Percentiles rank a stretch among this genome's conserved stretches.
phyloP scores from a whole-genome alignment of 2,113 vertebrate species.

The Columbina picui region DNA sequence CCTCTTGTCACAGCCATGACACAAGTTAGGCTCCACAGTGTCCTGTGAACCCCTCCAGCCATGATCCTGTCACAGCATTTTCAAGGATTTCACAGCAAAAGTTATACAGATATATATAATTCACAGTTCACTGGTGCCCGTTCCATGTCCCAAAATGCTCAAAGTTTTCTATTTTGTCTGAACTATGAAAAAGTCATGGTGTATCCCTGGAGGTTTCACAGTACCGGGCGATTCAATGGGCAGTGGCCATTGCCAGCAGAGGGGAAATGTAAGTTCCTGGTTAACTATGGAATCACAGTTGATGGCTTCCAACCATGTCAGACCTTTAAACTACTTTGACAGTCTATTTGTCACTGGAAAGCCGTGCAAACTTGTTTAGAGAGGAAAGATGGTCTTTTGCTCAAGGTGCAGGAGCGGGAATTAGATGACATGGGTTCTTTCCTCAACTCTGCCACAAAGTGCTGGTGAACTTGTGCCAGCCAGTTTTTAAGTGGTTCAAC shows the following conservation, averaged over 20 bases:
- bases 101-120: background rate
- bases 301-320: conserved; percentile 17
- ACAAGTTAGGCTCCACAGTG: fast-evolving
- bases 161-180: conserved; percentile 27
- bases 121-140: background rate
- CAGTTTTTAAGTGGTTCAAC: background rate
- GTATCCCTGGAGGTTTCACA: background rate
- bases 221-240: background rate
- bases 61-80: background rate
- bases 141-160: background rate
- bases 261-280: conserved; percentile 2
- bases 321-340: conserved; percentile 36
- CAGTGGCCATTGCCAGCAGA: background rate
- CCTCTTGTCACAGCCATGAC: background rate
- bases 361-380: background rate
- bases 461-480: background rate
- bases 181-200: background rate
- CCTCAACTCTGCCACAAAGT: background rate
- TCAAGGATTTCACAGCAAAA: background rate
- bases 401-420: background rate
- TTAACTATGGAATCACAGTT: background rate
- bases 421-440: background rate
- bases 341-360: conserved; percentile 37
- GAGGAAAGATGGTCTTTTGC: background rate
- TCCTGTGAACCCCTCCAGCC: background rate